Base-by-base conservation (phyloP, 2,888 invertebrate species). In the Drosophila paramelanica region DNA sequence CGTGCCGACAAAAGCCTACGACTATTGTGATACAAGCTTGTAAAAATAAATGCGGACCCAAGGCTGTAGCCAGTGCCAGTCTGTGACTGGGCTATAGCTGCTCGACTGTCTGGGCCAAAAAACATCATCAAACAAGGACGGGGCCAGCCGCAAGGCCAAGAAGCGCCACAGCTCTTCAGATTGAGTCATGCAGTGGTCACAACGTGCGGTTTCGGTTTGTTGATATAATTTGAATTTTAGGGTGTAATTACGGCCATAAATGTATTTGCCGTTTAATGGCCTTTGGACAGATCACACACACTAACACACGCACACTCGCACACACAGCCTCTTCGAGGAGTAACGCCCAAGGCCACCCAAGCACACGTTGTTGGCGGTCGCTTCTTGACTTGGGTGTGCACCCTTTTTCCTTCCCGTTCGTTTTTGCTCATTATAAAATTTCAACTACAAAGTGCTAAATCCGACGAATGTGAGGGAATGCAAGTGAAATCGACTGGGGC, bases 181-280 rank as follows among this genome's bases (percentile, higher is more conserved):
- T 85, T 82, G 88, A 88, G 81, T 67, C 86, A 82, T 82, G 85
- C 82, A 57, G 68, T 79, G 88, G 88, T 71, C 82, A 89, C 81
- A 81, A 79, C 73, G 77, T 88, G 90, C 89, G 89, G 89, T 85
- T 83, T 71, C 73, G 89, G 81, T 81, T 83, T 90, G 90, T 90
- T 88, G 80, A 87, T 90, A 90, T 91, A 90, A 90, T 90, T 89
- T 91, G 83, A 90, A 79, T 89, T 91, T 90, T 91, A 91, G 89
- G 88, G 89, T 85, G 85, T 91, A 91, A 91, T 91, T 91, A 88
- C 75, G 73, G 85, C 78, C 83, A 91, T 91, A 91, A 91, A 91
- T 91, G 90, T 91, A 85, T 91, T 90, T 84, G 82, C 80, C 83
- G 61, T 80, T 84, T 79, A 84, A 87, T 80, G 77, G 77, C 74